Evolutionary conservation across 2,113 vertebrate species (phyloP).

Genomic region (Eupsittula cactorum): DNA sequence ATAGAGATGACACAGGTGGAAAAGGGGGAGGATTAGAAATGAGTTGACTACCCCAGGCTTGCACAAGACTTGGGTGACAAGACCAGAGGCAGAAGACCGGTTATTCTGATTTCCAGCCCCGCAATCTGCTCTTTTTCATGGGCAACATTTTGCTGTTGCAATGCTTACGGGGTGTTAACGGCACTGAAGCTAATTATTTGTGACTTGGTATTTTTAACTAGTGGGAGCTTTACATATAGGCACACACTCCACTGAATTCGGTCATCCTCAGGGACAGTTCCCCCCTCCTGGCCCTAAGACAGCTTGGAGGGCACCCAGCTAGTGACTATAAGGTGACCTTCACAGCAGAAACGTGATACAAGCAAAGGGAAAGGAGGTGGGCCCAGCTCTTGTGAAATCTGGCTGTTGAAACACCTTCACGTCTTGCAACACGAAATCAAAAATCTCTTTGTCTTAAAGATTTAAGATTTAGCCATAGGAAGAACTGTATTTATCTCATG

Average conservation of each 20-base stretch:
- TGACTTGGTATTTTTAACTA: background rate
- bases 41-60: background rate
- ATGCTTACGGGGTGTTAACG: background rate
- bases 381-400: background rate
- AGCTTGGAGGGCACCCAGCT: background rate
- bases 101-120: background rate
- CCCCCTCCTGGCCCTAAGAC: background rate
- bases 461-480: slow-evolving; percentile 5
- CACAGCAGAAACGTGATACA: background rate
- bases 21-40: background rate
- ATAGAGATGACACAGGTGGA: background rate
- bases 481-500: slow-evolving; percentile 29
- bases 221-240: background rate
- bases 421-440: background rate
- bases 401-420: slow-evolving; percentile 16
- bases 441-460: slow-evolving; percentile 18
- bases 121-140: background rate
- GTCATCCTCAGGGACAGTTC: background rate
- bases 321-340: background rate
- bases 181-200: background rate
- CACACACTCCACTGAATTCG: background rate
- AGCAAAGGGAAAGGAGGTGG: background rate
- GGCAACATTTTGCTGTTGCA: background rate
- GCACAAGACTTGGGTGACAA: background rate
- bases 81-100: background rate